Evolutionary conservation across 2,113 vertebrate species (phyloP), one percentile per base, ranked within the genome.

Genomic region (Psilopogon haemacephalus): DNA sequence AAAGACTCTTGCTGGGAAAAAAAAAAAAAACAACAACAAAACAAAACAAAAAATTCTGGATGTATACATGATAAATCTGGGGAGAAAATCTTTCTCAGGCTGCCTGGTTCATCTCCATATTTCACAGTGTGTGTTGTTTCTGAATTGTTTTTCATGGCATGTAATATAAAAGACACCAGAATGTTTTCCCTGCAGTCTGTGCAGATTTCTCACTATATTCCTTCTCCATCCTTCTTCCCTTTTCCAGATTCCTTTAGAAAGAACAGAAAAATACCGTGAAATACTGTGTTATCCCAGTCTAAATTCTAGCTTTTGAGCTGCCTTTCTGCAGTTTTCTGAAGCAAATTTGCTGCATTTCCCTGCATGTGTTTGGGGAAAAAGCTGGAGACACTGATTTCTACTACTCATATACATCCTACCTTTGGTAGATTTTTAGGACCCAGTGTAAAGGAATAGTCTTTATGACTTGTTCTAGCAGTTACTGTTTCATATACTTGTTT

Each of bases 291-390:
- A 81, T n/a, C 69, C 74, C 89, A 64, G 30, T 55, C 68, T 74
- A 84, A 70, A 90, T 83, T 82, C 23, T 88, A 67, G 60, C 42
- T 50, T 72, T 75, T 88, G 55, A 46, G 52, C 62, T 80, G 63
- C 38, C 70, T 93, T 91, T 86, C 60, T 86, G 67, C 68, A 90
- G 76, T 79, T 94, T 9, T 37, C 55, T 23, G 70, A 58, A 85
- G 69, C 80, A 52, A 46, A 12, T 94, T 91, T 96, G 71, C 88
- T 88, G 68, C 79, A 67, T 95, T 95, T 86, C 15, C 28, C 32
- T 3, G 9, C 12, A 19, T 69, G 55, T 78, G 23, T 46, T 28
- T 42, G 59, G 48, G 73, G 77, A 58, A 89, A 67, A 42, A 46
- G n/a, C 26, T 90, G 37, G 48, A 88, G 60, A 58, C 72, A 15